Conservation (phyloP, 2,888 invertebrate species). For the Drosophila histrio region DNA sequence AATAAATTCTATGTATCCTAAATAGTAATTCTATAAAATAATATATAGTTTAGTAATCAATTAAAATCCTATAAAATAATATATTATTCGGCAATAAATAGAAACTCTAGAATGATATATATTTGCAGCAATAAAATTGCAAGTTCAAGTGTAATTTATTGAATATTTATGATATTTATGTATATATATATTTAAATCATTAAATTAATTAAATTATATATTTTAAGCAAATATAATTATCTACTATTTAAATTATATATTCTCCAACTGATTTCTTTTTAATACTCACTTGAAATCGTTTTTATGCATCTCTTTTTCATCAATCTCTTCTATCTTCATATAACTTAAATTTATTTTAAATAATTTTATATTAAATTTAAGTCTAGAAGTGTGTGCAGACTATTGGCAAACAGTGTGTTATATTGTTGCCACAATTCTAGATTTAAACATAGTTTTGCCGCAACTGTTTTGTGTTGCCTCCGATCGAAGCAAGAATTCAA, state of each 20-base stretch:
- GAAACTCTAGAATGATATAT: too few relatives aligned
- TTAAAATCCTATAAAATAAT: too few relatives aligned
- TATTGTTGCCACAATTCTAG: conserved; percentile 17
- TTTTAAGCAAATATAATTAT: not conserved
- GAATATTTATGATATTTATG: not conserved
- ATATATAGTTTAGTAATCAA: too few relatives aligned
- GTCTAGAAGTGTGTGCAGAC: not conserved
- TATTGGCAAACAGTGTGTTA: conserved; percentile 24
- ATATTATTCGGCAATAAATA: too few relatives aligned
- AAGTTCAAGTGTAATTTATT: not conserved
- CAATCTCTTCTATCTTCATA: not conserved
- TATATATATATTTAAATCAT: not conserved
- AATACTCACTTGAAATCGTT: not conserved
- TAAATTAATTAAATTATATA: not conserved
- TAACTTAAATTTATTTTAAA: not conserved
- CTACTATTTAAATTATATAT: not conserved
- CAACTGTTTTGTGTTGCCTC: conserved; percentile 32
- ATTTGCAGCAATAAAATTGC: too few relatives aligned
- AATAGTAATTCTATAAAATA: too few relatives aligned
- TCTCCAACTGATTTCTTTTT: not conserved
- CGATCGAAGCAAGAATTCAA: conserved; percentile 71
- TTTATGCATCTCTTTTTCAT: not conserved
- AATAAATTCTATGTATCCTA: too few relatives aligned
- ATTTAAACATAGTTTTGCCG: conserved; percentile 1
- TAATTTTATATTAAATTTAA: not conserved